Evolutionary conservation across 2,888 invertebrate species (phyloP).

Genomic region (Aphodius sticticus): DNA sequence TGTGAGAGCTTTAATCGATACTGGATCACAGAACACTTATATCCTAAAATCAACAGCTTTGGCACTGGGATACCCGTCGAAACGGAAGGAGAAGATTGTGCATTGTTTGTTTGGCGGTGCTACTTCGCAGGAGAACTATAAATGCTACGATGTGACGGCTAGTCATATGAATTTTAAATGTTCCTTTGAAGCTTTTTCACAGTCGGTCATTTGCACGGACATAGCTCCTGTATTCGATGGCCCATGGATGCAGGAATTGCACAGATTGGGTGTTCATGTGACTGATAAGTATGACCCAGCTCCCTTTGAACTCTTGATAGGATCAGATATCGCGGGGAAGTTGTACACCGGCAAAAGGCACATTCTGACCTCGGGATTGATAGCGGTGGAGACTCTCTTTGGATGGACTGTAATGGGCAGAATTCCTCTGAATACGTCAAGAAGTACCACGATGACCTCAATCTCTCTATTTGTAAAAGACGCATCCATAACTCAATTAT

Average conservation of each 20-base stretch:
- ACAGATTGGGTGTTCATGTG: neutral
- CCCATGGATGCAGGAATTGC: neutral
- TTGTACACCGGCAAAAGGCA: neutral
- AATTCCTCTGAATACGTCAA: constrained; percentile 8
- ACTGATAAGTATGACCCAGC: neutral
- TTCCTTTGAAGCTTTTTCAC: constrained; percentile 14
- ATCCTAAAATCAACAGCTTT: constrained; percentile 10
- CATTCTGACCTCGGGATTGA: neutral
- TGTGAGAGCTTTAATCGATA: constrained; percentile 11
- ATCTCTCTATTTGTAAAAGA: constrained; percentile 22
- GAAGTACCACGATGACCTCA: constrained; percentile 19
- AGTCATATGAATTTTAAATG: constrained; percentile 13
- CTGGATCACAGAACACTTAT: constrained; percentile 13
- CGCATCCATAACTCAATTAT: constrained; percentile 45
- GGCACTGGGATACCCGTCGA: constrained; percentile 10
- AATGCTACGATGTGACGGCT: neutral
- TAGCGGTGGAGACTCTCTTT: neutral
- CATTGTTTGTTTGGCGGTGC: constrained; percentile 11
- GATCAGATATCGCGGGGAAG: neutral
- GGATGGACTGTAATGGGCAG: constrained; percentile 6
- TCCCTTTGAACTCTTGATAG: neutral
- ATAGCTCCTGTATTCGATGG: neutral
- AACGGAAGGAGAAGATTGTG: constrained; percentile 5
- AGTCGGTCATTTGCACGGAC: neutral
- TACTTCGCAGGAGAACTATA: constrained; percentile 8